Evolutionary conservation across 2,797 vertebrate genomes (phyloP), one percentile per base, ranked within the genome.

Genomic region (Myripristis murdjan): DNA sequence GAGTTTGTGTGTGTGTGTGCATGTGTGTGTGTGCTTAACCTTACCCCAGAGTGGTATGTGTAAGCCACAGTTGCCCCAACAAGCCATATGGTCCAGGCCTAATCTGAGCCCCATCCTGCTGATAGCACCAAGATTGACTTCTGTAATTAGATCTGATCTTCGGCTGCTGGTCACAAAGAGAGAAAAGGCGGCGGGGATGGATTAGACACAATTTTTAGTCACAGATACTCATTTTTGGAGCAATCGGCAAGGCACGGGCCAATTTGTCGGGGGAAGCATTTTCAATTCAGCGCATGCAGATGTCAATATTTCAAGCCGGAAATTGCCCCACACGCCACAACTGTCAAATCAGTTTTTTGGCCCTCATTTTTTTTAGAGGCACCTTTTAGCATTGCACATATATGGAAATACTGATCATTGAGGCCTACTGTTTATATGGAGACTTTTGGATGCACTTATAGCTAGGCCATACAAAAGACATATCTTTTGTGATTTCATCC

Each of bases 81-180:
- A 75, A 64, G 81, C 93, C 93, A 94, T 93, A 93, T 94, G 93
- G 91, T 73, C 37, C 33, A 18, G 51, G 69, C 86, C 82, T 93
- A 92, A 94, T 94, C 89, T 86, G 69, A 84, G 81, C 76, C 79
- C 75, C 72, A 60, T 91, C 87, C 90, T 83, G 81, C 89, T 94
- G 92, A 88, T 87, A 85, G 69, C 88, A 85, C 81, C 62, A 76
- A 79, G 87, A 83, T 82, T 83, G 86, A 86, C 81, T 91, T 85
- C 87, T 93, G 91, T 93, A 92, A 94, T 94, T 93, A 91, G 88
- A 93, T 91, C 84, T 87, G 83, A 91, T 91, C 53, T 77, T 35
- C 20, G 80, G 63, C 58, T 74, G 23, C 75, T 66, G 66, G 65
- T 80, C 65, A 66, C 67, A 54, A 39, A 61, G 51, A 82, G 53